Percentiles rank a stretch among this genome's conserved stretches.
These are phyloP conservation scores for Bimastos eiseni DNA, from an alignment of 2,888 invertebrate genomes.

Conservation along the genomic window DNA sequence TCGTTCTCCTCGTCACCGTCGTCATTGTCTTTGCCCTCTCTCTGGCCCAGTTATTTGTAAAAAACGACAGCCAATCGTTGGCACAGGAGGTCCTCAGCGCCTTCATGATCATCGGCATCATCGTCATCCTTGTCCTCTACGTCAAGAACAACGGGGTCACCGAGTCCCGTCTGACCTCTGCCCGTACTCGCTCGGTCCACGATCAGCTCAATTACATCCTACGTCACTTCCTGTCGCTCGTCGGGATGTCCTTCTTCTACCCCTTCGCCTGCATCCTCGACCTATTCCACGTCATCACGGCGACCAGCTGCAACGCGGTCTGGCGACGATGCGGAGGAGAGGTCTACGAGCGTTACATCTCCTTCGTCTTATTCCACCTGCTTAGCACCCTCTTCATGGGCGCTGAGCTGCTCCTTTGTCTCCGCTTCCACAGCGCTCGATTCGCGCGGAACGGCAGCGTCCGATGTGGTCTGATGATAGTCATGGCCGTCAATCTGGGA, in stretches of 20 bases:
- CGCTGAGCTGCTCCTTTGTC: neutral
- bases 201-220: neutral
- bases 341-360: neutral
- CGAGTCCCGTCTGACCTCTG: neutral
- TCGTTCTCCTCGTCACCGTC: neutral
- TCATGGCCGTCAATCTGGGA: slow-evolving; percentile 7
- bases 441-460: neutral
- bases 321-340: neutral
- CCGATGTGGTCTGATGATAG: slow-evolving; percentile 1
- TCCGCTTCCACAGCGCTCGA: neutral
- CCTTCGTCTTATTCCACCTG: neutral
- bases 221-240: neutral
- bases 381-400: neutral
- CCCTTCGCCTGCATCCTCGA: slow-evolving; percentile 13
- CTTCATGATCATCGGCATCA: slow-evolving; percentile 9
- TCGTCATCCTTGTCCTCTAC: slow-evolving; percentile 8
- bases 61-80: neutral
- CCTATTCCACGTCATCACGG: neutral
- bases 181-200: neutral
- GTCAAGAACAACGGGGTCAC: neutral
- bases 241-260: slow-evolving; percentile 15
- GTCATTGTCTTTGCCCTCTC: neutral
- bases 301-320: neutral
- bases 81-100: slow-evolving; percentile 9
- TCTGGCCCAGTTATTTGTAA: slow-evolving; percentile 2